A percentile compares a stretch with the other conserved stretches of the same genome.
phyloP scores from a whole-genome alignment of 2,888 invertebrate species.

The Strigamia transsilvanica region DNA sequence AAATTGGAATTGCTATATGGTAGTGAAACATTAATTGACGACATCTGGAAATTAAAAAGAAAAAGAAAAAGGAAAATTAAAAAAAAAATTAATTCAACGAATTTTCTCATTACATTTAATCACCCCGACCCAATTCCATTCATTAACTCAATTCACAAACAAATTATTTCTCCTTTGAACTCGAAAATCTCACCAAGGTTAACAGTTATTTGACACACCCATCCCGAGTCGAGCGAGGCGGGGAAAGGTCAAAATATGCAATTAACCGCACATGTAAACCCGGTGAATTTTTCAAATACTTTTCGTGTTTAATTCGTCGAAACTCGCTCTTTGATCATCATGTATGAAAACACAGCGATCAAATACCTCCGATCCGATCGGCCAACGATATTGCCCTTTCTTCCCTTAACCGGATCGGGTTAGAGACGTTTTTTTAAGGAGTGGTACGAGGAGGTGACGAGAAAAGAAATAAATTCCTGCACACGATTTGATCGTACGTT shows the following conservation, averaged over 20 bases:
- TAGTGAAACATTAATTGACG: conserved; percentile 82
- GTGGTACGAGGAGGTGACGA: not conserved
- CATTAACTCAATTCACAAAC: not conserved
- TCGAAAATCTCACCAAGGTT: conserved; percentile 16
- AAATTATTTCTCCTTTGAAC: not conserved
- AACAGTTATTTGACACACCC: conserved; percentile 24
- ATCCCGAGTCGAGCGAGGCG: not conserved
- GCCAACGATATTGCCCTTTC: not conserved
- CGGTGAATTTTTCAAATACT: not conserved
- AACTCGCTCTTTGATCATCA: not conserved
- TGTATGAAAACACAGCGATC: not conserved
- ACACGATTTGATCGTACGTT: not conserved
- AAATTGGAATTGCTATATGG: conserved; percentile 86
- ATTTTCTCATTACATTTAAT: conserved; percentile 7
- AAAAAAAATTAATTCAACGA: not conserved
- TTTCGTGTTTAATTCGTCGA: not conserved
- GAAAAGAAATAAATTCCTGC: not conserved
- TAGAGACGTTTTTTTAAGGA: not conserved
- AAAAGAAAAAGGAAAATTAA: not conserved
- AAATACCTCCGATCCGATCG: not conserved
- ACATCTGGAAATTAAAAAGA: conserved; percentile 73
- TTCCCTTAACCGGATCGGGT: not conserved
- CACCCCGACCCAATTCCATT: not conserved
- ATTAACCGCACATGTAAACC: not conserved
- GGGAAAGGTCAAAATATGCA: conserved; percentile 51